Conservation (phyloP, 2,888 invertebrate genomes). For the Podotricha telesiphe region DNA sequence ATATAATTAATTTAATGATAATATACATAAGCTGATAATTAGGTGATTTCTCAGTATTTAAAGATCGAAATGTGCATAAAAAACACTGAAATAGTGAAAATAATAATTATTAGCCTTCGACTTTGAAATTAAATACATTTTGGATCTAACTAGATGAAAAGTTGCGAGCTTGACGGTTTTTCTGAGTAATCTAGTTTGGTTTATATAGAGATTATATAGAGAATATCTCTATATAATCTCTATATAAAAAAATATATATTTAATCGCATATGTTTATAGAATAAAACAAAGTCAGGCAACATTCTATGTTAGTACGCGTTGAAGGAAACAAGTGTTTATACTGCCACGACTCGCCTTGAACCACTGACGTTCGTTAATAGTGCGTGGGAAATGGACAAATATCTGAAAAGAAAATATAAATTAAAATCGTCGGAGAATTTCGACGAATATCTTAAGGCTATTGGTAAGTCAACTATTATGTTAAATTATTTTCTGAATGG, state of each 20-base stretch:
- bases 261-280: background rate
- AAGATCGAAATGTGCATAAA: background rate
- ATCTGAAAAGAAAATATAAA: conserved; percentile 59
- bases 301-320: background rate
- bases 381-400: conserved; percentile 51
- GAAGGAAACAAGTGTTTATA: conserved; percentile 19
- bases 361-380: conserved; percentile 42
- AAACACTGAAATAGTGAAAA: no score
- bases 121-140: no score
- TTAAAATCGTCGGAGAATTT: conserved; percentile 65
- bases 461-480: conserved; percentile 56
- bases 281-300: background rate
- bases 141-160: no score
- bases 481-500: background rate
- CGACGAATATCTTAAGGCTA: conserved; percentile 65
- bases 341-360: conserved; percentile 33
- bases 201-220: no score
- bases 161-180: no score
- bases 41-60: no score
- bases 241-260: background rate
- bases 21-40: background rate
- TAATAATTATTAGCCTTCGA: no score
- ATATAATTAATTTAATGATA: no score
- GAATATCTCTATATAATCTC: no score
- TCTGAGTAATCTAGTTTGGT: no score